Percentiles rank a stretch among this genome's conserved stretches.
Evolutionary conservation across 1,140 invertebrate genomes (phyloP).

Genomic region (Papilio dardanus): DNA sequence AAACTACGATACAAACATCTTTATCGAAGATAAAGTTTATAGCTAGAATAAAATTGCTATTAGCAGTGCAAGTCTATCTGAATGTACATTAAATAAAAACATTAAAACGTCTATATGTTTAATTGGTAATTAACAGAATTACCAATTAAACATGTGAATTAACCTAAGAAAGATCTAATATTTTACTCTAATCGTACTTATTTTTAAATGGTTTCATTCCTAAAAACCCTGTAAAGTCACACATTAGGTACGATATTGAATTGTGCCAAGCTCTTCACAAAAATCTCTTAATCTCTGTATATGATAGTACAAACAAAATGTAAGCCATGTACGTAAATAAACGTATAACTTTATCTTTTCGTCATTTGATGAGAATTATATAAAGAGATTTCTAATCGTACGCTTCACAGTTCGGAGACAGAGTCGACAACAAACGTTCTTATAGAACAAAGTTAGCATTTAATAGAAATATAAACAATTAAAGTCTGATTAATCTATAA

Average conservation of each 20-base stretch:
- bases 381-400: conserved; percentile 26
- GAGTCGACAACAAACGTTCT: conserved; percentile 22
- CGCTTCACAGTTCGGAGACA: conserved; percentile 24
- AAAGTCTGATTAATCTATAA: background rate
- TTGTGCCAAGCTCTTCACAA: conserved; percentile 1
- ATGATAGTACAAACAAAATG: conserved; percentile 32
- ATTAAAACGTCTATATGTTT: too few relatives aligned
- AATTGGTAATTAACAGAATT: too few relatives aligned
- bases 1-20: background rate
- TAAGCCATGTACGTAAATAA: conserved; percentile 33
- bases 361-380: conserved; percentile 31
- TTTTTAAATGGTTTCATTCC: too few relatives aligned
- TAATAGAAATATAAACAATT: conserved; percentile 3
- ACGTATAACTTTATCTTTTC: conserved; percentile 35
- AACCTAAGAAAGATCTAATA: too few relatives aligned
- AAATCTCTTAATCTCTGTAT: conserved; percentile 28
- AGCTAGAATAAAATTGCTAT: too few relatives aligned
- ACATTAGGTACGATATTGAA: background rate
- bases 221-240: too few relatives aligned
- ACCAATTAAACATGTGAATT: background rate
- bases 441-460: background rate
- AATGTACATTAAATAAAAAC: too few relatives aligned
- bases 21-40: too few relatives aligned
- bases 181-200: too few relatives aligned
- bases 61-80: too few relatives aligned